Evolutionary conservation across 2,888 invertebrate species (phyloP).

Genomic region (Fabriciana adippe): DNA sequence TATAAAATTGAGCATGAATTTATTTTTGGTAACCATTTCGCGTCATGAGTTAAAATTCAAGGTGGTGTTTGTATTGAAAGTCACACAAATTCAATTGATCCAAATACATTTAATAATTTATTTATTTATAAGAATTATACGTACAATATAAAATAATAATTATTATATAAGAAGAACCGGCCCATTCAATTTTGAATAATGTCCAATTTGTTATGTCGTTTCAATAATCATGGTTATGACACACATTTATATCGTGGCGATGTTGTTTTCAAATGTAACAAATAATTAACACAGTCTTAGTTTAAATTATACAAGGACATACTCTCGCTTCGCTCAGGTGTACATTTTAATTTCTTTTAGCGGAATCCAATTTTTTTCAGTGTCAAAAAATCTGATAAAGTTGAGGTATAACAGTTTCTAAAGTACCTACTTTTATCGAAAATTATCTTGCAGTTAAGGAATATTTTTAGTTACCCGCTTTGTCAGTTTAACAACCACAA

Average conservation of each 20-base stretch:
- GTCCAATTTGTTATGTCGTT: conserved; percentile 2
- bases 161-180: neutral
- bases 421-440: no score
- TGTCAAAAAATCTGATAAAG: no score
- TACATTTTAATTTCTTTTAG: no score
- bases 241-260: neutral
- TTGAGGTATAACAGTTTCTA: no score
- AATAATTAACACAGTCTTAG: no score
- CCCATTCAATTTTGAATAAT: neutral
- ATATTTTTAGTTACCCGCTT: no score
- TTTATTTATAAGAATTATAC: neutral
- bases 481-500: no score
- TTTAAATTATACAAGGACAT: no score
- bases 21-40: conserved; percentile 78
- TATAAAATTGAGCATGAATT: conserved; percentile 79
- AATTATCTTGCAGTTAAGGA: no score
- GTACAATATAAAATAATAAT: neutral
- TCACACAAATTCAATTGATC: conserved; percentile 28
- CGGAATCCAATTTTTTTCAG: no score
- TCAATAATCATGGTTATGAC: neutral
- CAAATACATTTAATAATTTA: neutral
- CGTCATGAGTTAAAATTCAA: conserved; percentile 65
- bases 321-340: no score
- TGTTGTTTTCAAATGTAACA: no score
- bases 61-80: conserved; percentile 45